Evolutionary conservation across 2,797 vertebrate species (phyloP).

Genomic region (Parauchenoglanis punctatus): DNA sequence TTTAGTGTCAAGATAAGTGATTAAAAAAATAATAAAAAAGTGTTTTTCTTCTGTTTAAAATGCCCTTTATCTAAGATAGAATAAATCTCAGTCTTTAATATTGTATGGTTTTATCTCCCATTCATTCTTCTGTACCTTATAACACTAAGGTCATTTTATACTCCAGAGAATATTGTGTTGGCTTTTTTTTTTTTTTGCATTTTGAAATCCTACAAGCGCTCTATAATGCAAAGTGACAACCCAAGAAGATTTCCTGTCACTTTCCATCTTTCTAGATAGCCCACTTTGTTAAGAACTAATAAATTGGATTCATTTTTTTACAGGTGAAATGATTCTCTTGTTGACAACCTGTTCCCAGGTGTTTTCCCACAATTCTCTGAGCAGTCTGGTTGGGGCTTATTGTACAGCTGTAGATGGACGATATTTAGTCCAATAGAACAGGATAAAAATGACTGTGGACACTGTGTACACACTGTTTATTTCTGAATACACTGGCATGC

Average conservation of each 20-base stretch:
- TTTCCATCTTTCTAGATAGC: not conserved
- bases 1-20: not conserved
- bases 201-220: not conserved
- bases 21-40: not conserved
- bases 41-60: not conserved
- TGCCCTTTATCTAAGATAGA: not conserved
- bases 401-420: not conserved
- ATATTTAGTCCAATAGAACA: not conserved
- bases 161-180: not conserved
- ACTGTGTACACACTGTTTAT: conserved; percentile 8
- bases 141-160: not conserved
- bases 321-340: not conserved
- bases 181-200: not conserved
- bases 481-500: not conserved
- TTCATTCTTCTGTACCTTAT: not conserved
- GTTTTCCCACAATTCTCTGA: not conserved
- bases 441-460: conserved; percentile 11
- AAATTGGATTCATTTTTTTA: not conserved
- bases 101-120: not conserved
- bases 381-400: not conserved
- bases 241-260: not conserved
- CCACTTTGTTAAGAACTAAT: not conserved
- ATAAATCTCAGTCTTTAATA: not conserved
- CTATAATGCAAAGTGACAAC: not conserved
- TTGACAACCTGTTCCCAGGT: not conserved